A percentile compares a stretch with the other conserved stretches of the same genome.
These are phyloP conservation scores for Barbus barbus DNA, from an alignment of 2,113 vertebrate species.

Conservation along the genomic window DNA sequence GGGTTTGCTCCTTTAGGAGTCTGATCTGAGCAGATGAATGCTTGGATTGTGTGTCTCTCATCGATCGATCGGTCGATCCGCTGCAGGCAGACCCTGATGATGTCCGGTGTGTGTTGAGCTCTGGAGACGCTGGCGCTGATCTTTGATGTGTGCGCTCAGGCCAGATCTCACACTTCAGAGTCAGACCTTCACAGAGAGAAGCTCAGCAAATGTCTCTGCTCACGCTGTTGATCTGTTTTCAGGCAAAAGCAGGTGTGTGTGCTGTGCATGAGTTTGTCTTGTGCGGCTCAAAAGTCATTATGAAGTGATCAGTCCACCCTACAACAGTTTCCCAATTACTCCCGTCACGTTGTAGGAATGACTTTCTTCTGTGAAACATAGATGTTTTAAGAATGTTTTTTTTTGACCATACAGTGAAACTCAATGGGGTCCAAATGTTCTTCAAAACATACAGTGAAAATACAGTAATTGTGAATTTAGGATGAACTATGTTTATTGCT, in stretches of 20 bases:
- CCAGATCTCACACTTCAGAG: neutral
- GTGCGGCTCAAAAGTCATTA: neutral
- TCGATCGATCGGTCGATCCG: neutral
- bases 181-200: no score
- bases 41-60: conserved; percentile 10
- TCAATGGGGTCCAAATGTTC: neutral
- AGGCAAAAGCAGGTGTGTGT: no score
- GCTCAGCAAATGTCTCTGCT: no score
- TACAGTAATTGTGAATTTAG: no score
- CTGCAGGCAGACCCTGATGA: no score
- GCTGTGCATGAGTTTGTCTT: neutral
- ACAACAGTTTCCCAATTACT: neutral
- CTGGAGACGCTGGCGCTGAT: neutral
- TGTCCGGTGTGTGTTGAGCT: conserved; percentile 31
- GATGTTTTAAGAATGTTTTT: neutral
- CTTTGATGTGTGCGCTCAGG: conserved; percentile 22
- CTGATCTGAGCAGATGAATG: neutral
- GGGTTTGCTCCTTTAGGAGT: neutral
- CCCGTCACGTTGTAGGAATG: neutral
- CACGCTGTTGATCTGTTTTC: no score
- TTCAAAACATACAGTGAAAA: neutral
- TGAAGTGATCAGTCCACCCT: neutral
- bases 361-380: neutral
- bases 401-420: neutral
- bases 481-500: neutral